Evolutionary conservation across 2,888 invertebrate genomes (phyloP), one percentile per base, ranked within the genome.

Genomic region (Euclidia mi): DNA sequence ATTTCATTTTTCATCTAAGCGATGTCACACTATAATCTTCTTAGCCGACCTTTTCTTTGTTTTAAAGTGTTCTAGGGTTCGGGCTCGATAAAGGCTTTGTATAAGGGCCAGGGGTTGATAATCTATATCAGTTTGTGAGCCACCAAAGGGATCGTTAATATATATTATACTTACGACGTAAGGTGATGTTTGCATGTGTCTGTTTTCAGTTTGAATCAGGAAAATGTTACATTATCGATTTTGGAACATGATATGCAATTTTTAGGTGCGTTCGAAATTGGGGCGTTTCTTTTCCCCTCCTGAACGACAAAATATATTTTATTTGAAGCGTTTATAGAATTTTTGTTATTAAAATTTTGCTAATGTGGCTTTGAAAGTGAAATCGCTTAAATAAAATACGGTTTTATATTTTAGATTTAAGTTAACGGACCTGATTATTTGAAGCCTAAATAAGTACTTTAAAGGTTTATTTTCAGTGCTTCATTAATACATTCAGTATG

Each of bases 91-190:
- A 83, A 82, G 82, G 81, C 82, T 87, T 86, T 87, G 84, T 81
- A 72, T 71, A 69, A 79, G 79, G 84, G 81, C 80, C 80, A 81
- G 77, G 87, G 90, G 88, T 87, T 86, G 86, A 88, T 89, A 88
- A n/a, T 89, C 86, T 88, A 85, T 88, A 85, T 89, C 85, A 87
- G 87, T 88, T 88, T 89, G 86, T 86, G 81, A 82, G 80, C 75
- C 76, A 74, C 78, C 78, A 69, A 78, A 76, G 79, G 83, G 82
- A 82, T 84, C 79, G 84, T 85, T 84, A 81, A 78, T 69, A 74
- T 77, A n/a, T n/a, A n/a, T n/a, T n/a, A n/a, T n/a, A n/a, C n/a
- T 29, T 42, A 49, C 3, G 11, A 25, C 6, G 20, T 50, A 15
- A 35, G 15, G 42, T 64, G 53, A 56, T 63, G 53, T 71, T 72